phyloP scores from a whole-genome alignment of 92 coral and sea anemone species.

The Palythoa grandiflora region DNA sequence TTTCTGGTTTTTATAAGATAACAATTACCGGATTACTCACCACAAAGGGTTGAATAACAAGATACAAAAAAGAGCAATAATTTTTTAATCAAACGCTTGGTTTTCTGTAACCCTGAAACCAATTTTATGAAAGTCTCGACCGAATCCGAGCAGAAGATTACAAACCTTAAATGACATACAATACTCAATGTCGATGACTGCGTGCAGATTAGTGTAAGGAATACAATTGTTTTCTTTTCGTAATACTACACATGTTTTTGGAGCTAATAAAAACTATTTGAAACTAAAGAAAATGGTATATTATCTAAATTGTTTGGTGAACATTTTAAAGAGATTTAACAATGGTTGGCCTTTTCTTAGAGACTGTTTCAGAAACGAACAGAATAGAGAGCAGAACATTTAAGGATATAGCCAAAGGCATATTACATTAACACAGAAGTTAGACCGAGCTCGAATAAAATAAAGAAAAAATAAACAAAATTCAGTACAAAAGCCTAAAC shows the following conservation, averaged over 20 bases:
- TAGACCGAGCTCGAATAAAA: not conserved
- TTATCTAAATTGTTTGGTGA: not conserved
- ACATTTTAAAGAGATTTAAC: not conserved
- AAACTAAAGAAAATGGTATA: not conserved
- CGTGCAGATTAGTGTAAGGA: too few species aligned
- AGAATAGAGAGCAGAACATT: not conserved
- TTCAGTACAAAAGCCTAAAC: not conserved
- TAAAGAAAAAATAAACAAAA: slow-evolving; percentile 27
- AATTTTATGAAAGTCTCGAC: not conserved
- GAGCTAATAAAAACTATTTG: not conserved
- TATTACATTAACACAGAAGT: not conserved
- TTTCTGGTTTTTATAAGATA: not conserved
- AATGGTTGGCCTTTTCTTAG: not conserved
- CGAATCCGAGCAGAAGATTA: not conserved
- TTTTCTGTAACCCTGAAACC: not conserved
- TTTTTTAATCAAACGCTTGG: not conserved
- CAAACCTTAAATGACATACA: not conserved
- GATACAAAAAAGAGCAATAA: not conserved
- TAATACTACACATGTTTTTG: too few species aligned
- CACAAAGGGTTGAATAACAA: not conserved
- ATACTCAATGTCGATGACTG: not conserved
- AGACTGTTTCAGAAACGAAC: not conserved
- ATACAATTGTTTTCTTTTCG: too few species aligned
- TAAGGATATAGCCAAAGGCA: slow-evolving; percentile 19
- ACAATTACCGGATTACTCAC: not conserved